A percentile compares a stretch with the other conserved stretches of the same genome.
phyloP scores from a whole-genome alignment of 2,113 vertebrate genomes.

The Mandrillus leucophaeus region DNA sequence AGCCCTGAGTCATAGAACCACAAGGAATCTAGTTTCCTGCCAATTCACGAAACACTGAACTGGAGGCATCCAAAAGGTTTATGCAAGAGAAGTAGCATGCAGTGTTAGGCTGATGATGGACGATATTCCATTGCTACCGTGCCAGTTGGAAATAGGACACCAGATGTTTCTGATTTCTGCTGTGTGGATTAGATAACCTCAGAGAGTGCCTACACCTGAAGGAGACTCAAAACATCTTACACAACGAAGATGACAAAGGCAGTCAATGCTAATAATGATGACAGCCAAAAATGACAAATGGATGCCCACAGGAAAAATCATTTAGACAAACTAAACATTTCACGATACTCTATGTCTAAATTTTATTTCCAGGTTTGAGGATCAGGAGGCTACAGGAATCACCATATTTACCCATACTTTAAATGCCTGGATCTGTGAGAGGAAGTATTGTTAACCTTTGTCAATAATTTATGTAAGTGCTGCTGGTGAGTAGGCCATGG shows the following conservation, averaged over 20 bases:
- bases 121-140: not conserved
- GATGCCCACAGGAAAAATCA: not conserved
- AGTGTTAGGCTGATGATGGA: not conserved
- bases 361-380: not conserved
- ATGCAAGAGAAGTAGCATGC: constrained; percentile 38
- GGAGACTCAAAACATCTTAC: not conserved
- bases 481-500: not conserved
- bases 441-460: not conserved
- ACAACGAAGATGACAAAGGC: not conserved
- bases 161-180: constrained; percentile 54
- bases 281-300: not conserved
- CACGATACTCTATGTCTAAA: not conserved
- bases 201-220: not conserved
- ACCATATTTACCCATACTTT: not conserved
- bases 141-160: constrained; percentile 31
- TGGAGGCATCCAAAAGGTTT: constrained; percentile 26
- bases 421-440: not conserved
- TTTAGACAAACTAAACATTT: not conserved
- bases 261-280: not conserved
- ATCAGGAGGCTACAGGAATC: not conserved
- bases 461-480: not conserved
- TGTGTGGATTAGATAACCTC: not conserved
- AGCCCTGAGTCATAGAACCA: constrained; percentile 2
- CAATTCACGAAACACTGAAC: constrained; percentile 38
- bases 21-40: constrained; percentile 47